Base-by-base conservation (phyloP, 2,888 invertebrate genomes). In the Polydesmus complanatus region DNA sequence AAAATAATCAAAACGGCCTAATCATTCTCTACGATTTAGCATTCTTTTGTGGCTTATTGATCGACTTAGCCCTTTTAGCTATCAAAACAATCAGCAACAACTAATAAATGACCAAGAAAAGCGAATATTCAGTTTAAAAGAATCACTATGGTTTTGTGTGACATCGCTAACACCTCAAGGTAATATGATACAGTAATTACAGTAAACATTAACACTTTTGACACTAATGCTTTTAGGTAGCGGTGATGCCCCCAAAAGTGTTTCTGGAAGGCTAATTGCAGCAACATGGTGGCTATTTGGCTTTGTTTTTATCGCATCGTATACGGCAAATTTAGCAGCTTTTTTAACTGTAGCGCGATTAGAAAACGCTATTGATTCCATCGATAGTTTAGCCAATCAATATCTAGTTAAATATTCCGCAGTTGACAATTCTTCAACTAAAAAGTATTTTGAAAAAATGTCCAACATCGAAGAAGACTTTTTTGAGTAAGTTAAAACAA, bases 271-370 rank as follows among this genome's bases (percentile, higher is more conserved):
- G 56, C 77, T 97, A 14, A 86, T 97, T 0, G 96, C 96, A 0
- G 96, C 96, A 1, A 96, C 96, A 0, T 96, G 95, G 96, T 97
- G 97, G 97, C 78, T 97, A 25, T 97, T 97, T 75, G 95, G 96
- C 0, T 97, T 97, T 74, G 96, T 97, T 72, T 94, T 97, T 66
- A 96, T 97, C 71, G 97, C 97, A 2, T 95, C 95, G 0, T 97
- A 97, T 75, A 97, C 97, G 0, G 97, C 97, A 1, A 97, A 97
- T 75, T 79, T 97, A 70, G 97, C 97, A 1, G 97, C 97, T 1
- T 97, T 96, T 73, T 78, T 97, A 61, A 97, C 97, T 1, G 78
- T 78, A 26, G 94, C 93, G 0, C 82, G 94, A 21, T 78, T 95
- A 71, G 94, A 95, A 68, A 89, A 90, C 0, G 91, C 93, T 0